Evolutionary conservation across 2,797 vertebrate genomes (phyloP), one percentile per base, ranked within the genome.

Genomic region (Chaenodraco wilsoni): DNA sequence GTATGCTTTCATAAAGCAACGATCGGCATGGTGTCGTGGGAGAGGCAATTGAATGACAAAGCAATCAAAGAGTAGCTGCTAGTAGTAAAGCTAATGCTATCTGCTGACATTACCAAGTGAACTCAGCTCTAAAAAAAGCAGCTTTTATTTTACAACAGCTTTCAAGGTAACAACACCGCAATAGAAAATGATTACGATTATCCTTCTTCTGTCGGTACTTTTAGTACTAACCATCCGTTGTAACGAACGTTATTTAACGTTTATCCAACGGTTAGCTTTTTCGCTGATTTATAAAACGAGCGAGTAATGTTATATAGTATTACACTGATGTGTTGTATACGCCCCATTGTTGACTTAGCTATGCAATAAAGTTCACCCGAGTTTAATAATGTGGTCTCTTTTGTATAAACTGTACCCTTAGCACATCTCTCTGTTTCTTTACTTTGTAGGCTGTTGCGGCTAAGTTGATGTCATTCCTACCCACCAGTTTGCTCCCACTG

Each of bases 391-490:
- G 3, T 37, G 48, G 4, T 64, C 31, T 16, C 0, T 12, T 37
- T 37, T 37, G 27, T 23, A 41, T 45, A 19, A 10, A 49, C 0
- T 8, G 5, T 45, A 40, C 51, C 7, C 6, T 48, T 13, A 49
- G 17, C 33, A 1, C 40, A 4, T 81, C 6, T 75, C 57, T 64
- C 11, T 72, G 15, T 78, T 9, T n/a, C 19, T 5, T 82, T 61
- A n/a, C 46, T 65, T 48, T 64, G 31, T 65, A 89, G 84, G 69
- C 31, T 89, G 11, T 41, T 69, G 75, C 74, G 63, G 70, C 59
- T 52, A 83, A 83, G 78, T 90, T 90, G 78, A 91, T 92, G 89
- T 87, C 79, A 76, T 72, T 85, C 81, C 71, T 62, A 80, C 58
- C 69, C 65, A 72, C 74, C 84, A 77, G 80, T 83, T 82, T 88